Evolutionary conservation across 2,797 vertebrate genomes (phyloP).

Genomic region (Eupleurogrammus muticus): DNA sequence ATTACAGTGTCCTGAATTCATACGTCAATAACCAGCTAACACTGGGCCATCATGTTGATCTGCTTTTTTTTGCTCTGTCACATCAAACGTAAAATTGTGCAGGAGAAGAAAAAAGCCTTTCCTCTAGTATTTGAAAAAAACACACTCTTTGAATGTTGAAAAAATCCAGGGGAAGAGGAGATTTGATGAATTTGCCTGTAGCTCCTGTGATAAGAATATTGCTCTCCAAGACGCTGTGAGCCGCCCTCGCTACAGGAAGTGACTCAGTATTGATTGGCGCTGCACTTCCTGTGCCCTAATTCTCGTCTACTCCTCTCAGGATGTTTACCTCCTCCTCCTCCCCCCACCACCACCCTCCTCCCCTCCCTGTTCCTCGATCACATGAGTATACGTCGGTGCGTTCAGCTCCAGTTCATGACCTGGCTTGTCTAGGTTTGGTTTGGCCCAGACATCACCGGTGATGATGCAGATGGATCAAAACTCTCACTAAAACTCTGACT

Average conservation of each 20-base stretch:
- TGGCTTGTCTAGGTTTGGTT: conserved; percentile 34
- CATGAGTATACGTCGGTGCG: conserved; percentile 25
- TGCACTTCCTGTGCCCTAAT: conserved; percentile 80
- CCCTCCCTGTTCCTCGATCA: conserved; percentile 36
- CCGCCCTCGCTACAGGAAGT: conserved; percentile 78
- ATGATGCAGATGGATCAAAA: conserved; percentile 12
- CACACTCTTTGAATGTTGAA: background rate
- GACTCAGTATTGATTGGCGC: conserved; percentile 78
- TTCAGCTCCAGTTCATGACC: conserved; percentile 41
- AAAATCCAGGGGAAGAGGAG: conserved; percentile 26
- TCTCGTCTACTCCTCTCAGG: conserved; percentile 72
- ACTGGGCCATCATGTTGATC: conserved; percentile 36
- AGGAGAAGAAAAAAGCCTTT: conserved; percentile 13
- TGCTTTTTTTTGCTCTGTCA: conserved; percentile 43
- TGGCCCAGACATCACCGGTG: conserved; percentile 1
- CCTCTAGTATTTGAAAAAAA: background rate
- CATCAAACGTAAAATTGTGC: conserved; percentile 36
- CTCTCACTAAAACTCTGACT: background rate
- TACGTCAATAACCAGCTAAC: conserved; percentile 54
- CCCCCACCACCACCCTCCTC: conserved; percentile 42
- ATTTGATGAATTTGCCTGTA: background rate
- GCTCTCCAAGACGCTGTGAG: conserved; percentile 47
- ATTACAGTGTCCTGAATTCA: conserved; percentile 33
- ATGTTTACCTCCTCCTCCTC: conserved; percentile 75
- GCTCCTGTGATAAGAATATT: conserved; percentile 34